Base-by-base conservation (phyloP, 2,888 invertebrate species). In the Schrankia costaestrigalis region DNA sequence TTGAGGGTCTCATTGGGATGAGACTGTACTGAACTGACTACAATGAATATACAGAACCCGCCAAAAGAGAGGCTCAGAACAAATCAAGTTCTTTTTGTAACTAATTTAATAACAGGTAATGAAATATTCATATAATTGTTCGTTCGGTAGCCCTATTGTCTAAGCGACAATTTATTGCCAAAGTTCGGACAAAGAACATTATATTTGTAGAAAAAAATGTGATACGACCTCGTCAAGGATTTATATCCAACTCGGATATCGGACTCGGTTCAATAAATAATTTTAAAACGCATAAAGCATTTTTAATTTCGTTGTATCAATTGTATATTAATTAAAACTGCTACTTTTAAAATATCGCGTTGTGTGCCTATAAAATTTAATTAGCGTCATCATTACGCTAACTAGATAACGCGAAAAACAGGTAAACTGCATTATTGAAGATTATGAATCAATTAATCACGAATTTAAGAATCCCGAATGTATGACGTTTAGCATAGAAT, bases 101-200 rank as follows among this genome's bases (percentile, higher is more conserved):
- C 35, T 30, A 19, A 39, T 38, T 23, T 43, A 25, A 52, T 40
- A 71, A 73, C 73, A 74, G 60, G 42, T 46, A 57, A 74, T 79
- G 71, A 74, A 79, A 75, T 74, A 81, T 80, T 79, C 75, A 79
- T 78, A 62, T 75, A 73, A 77, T 75, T 73, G 69, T 43, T 44
- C 46, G 61, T 61, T 61, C 53, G 47, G 60, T 63, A 56, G 47
- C 58, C 26, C 71, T 63, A 75, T 80, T 78, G 81, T 80, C 67
- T 67, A 46, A 52, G 48, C 33, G 35, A 62, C 43, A 64, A 79
- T 81, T 81, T 81, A 83, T 73, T 31, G 55, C 52, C 29, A 41
- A 40, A 47, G 31, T 56, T 33, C 41, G 28, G 15, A 65, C 67
- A 60, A 63, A 58, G 57, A 56, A 52, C 50, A 42, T 34, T 43